Evolutionary conservation across 2,888 invertebrate genomes (phyloP), one percentile per base, ranked within the genome.

Genomic region (Drosophila borborema): DNA sequence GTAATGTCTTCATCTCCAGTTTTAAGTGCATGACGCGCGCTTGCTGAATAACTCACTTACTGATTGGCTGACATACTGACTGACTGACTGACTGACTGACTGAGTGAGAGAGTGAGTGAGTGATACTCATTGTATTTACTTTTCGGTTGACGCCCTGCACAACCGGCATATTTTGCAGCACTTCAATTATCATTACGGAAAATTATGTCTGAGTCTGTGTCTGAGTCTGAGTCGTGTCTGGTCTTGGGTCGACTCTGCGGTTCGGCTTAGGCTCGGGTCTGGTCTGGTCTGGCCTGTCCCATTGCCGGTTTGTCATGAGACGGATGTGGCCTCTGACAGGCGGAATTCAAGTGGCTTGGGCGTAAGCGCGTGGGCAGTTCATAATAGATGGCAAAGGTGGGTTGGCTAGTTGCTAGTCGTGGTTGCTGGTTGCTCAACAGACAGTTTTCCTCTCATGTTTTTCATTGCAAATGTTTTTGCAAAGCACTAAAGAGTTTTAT

Each of bases 321-420:
- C 85, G 85, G 85, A 85, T 85, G 85, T 88, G 78, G 80, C 48
- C 61, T 80, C 58, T 80, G 83, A 80, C 88, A 81, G 81, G 69
- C 85, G 81, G 81, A 71, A 87, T 86, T 83, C 81, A 68, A 23
- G 72, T 63, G 69, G 80, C 56, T 71, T 85, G 82, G 85, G 85
- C 86, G 85, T 81, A 51, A 69, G 79, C 80, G 82, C 81, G 85
- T 88, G 83, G 85, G 86, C 74, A 56, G 74, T 54, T 73, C 70
- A 68, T 82, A 87, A 72, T 66, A 69, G 66, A 49, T 58, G 68
- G 53, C 55, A 59, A 38, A 51, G 74, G 54, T 71, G 51, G 54
- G 45, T 34, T 60, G 49, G 23, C 40, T 55, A 16, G 45, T 20
- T 20, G 20, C n/a, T 16, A 43, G 64, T 53, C 45, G 14, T 16